These are phyloP conservation scores for Centropyge bicolor DNA, from an alignment of 2,797 vertebrate genomes.

Conservation along the genomic window DNA sequence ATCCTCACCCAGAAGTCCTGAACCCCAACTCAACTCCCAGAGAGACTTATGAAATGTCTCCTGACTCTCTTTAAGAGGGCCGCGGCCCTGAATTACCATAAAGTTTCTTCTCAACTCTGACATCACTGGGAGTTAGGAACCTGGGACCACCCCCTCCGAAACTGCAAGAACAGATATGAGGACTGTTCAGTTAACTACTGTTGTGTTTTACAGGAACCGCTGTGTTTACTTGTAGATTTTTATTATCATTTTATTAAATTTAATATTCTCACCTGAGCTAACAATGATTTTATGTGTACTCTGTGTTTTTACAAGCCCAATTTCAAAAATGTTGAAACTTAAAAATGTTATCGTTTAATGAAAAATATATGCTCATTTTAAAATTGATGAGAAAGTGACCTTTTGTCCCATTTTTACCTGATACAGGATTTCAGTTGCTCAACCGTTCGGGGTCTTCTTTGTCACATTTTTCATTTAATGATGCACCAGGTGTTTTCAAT, in stretches of 20 bases:
- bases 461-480: too few species aligned
- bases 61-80: conserved; percentile 78
- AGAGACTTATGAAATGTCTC: conserved; percentile 59
- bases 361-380: too few species aligned
- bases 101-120: conserved; percentile 78
- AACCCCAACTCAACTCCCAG: conserved; percentile 63
- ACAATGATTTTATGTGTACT: neutral
- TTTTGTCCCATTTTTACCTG: too few species aligned
- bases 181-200: conserved; percentile 19
- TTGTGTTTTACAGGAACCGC: neutral
- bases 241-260: neutral
- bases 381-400: too few species aligned
- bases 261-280: neutral
- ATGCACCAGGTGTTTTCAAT: too few species aligned
- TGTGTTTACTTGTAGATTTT: neutral
- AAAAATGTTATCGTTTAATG: too few species aligned
- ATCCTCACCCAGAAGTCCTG: conserved; percentile 68
- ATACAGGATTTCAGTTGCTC: too few species aligned
- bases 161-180: conserved; percentile 6
- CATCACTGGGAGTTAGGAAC: conserved; percentile 69
- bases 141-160: conserved; percentile 57
- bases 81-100: conserved; percentile 85
- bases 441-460: too few species aligned
- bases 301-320: neutral
- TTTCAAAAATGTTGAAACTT: too few species aligned